Conservation (phyloP, 1,140 invertebrate genomes). For the Aphidius gifuensis region DNA sequence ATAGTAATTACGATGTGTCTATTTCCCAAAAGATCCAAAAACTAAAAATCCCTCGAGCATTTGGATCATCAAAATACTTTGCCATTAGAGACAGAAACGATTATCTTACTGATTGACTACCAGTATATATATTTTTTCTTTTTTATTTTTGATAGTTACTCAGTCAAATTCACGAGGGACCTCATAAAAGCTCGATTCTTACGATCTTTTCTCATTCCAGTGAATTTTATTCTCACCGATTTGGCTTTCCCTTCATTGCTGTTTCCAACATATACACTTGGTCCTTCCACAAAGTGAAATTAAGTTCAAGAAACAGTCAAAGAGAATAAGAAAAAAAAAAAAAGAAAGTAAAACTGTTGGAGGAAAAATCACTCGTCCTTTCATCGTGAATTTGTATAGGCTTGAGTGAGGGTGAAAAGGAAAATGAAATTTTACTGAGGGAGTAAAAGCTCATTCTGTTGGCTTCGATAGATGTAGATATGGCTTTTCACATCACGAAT, state of each 20-base stretch:
- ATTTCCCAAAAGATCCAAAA: conserved; percentile 8
- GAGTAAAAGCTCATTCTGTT: conserved; percentile 6
- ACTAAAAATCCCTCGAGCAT: conserved; percentile 1
- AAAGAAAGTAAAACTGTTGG: conserved; percentile 10
- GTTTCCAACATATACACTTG: conserved; percentile 7
- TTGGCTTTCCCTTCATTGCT: neutral
- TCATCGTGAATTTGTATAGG: conserved; percentile 11
- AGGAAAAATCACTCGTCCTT: conserved; percentile 9
- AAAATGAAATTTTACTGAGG: conserved; percentile 7
- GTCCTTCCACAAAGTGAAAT: conserved; percentile 21
- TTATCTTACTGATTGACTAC: conserved; percentile 31
- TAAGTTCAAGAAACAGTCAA: conserved; percentile 10
- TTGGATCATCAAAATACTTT: neutral
- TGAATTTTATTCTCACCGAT: conserved; percentile 12
- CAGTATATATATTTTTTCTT: neutral
- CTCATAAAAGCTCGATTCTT: conserved; percentile 25
- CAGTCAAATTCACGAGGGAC: conserved; percentile 23
- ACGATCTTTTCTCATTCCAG: conserved; percentile 7
- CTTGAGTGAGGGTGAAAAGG: neutral
- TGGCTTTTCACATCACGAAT: too few relatives aligned
- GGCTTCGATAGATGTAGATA: conserved; percentile 3
- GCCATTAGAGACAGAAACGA: conserved; percentile 9
- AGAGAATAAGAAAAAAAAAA: conserved; percentile 14
- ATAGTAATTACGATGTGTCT: conserved; percentile 7
- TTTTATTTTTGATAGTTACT: neutral